Evolutionary conservation across 2,797 vertebrate species (phyloP).

Genomic region (Enteromius thamalakanensis): DNA sequence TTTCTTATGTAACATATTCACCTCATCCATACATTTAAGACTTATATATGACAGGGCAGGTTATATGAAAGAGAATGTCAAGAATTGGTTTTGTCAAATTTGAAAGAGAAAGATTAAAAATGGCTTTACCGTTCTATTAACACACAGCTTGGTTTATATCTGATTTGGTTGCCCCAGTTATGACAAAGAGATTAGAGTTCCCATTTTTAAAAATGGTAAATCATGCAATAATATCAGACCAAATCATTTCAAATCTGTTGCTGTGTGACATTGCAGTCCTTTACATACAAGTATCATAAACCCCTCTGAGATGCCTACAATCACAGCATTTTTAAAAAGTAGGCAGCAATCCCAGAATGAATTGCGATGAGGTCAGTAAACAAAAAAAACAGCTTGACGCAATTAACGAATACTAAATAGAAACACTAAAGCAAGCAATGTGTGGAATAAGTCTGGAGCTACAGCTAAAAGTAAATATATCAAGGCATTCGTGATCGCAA

Average conservation of each 20-base stretch:
- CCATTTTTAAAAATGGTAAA: slow-evolving; percentile 10
- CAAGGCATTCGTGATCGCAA: background rate
- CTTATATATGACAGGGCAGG: background rate
- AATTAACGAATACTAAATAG: background rate
- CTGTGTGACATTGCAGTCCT: background rate
- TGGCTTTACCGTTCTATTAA: too few relatives aligned
- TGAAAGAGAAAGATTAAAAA: background rate
- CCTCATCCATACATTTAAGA: slow-evolving; percentile 27
- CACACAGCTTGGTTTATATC: slow-evolving; percentile 25
- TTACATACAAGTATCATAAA: slow-evolving; percentile 14
- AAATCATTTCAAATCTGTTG: slow-evolving; percentile 4
- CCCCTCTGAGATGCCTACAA: background rate
- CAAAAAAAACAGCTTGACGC: background rate
- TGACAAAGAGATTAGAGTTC: slow-evolving; percentile 38
- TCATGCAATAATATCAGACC: slow-evolving; percentile 14
- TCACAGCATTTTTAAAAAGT: background rate
- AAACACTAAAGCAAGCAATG: background rate
- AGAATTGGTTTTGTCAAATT: background rate
- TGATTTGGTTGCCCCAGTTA: slow-evolving; percentile 19
- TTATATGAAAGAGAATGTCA: background rate
- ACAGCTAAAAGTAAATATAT: background rate
- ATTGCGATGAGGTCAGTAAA: background rate
- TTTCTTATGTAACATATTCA: slow-evolving; percentile 21
- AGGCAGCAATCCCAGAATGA: background rate
- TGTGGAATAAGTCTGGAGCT: background rate